Evolutionary conservation across 2,113 vertebrate species (phyloP).

Genomic region (Microcebus tavaratra): DNA sequence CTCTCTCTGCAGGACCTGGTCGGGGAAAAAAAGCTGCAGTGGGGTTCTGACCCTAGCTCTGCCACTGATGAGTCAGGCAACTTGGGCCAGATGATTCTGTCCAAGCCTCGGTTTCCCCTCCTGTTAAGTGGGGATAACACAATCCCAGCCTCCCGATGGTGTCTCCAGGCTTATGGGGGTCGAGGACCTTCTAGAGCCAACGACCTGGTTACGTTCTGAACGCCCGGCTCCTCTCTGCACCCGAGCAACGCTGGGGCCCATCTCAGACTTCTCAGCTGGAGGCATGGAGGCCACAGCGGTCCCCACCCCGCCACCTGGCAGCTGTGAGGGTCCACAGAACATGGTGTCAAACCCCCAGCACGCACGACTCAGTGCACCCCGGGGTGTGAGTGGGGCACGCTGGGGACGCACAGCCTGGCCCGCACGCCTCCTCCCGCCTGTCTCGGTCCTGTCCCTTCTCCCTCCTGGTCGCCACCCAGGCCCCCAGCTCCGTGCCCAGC

Average conservation of each 20-base stretch:
- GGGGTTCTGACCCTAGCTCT: no score
- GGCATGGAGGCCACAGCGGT: not conserved
- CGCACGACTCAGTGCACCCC: not conserved
- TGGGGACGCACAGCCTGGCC: rapidly evolving
- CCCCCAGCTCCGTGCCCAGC: not conserved
- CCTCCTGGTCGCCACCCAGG: not conserved
- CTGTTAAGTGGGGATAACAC: not conserved
- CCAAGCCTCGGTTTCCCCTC: not conserved
- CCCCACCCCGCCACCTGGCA: not conserved
- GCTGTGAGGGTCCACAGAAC: not conserved
- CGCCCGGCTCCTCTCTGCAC: not conserved
- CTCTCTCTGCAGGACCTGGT: not conserved
- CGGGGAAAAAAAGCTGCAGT: not conserved
- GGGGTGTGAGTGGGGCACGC: rapidly evolving
- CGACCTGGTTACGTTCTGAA: not conserved
- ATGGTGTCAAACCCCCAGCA: no score
- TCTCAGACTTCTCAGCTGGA: not conserved
- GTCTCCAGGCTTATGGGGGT: not conserved
- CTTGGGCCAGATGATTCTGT: no score
- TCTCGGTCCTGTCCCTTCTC: not conserved
- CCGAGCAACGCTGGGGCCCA: not conserved
- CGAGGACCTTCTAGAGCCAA: not conserved
- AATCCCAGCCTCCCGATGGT: not conserved
- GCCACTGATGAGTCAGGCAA: not conserved
- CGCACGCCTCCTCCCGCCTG: not conserved